phyloP scores from a whole-genome alignment of 2,113 vertebrate genomes.

The Machaerirhynchus nigripectus region DNA sequence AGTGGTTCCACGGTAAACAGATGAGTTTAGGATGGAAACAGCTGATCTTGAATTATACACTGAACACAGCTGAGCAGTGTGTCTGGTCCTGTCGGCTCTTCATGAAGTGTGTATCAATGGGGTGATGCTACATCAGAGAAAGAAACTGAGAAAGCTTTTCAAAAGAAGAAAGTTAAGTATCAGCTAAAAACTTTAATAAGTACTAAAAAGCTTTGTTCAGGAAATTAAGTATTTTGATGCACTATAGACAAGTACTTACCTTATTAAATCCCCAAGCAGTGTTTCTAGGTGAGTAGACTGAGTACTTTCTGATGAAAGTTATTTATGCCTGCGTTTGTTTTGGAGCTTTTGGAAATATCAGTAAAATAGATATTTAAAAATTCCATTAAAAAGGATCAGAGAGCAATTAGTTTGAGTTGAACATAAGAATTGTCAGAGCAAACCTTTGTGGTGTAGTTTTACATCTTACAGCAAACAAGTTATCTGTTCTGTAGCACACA shows the following conservation, averaged over 20 bases:
- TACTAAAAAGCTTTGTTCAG: background rate
- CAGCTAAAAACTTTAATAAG: background rate
- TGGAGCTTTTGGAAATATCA: background rate
- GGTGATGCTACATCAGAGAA: background rate
- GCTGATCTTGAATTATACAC: background rate
- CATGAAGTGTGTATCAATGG: background rate
- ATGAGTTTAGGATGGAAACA: background rate
- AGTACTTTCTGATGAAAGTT: background rate
- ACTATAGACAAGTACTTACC: background rate
- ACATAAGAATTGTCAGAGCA: background rate
- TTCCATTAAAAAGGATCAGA: background rate
- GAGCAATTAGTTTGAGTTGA: background rate
- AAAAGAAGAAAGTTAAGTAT: background rate
- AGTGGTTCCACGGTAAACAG: background rate
- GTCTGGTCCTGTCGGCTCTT: background rate
- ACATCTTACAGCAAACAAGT: background rate
- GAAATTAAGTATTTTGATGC: background rate
- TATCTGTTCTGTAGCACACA: background rate
- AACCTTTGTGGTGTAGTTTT: background rate
- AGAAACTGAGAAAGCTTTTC: background rate
- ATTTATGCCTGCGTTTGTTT: background rate
- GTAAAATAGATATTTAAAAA: background rate
- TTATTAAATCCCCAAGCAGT: background rate
- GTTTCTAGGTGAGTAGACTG: background rate
- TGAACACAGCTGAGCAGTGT: background rate